Percentiles rank a stretch among this genome's conserved stretches.
These are phyloP conservation scores for Bolinopsis microptera DNA, from an alignment of 37 sponge, comb jelly and placozoan species.

Conservation along the genomic window DNA sequence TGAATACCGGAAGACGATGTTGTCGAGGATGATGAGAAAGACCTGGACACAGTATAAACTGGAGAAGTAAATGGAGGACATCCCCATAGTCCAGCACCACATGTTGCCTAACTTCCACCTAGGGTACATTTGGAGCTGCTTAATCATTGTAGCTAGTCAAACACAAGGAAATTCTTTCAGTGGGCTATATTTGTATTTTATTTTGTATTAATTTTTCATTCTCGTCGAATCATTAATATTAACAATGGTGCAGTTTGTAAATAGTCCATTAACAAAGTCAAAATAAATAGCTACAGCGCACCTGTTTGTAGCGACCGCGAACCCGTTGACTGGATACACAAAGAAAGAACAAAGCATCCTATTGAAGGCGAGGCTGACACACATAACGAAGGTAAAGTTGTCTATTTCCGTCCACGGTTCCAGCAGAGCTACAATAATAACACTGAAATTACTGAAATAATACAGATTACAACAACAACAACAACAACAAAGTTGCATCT, in stretches of 20 bases:
- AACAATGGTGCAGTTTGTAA: too few species aligned
- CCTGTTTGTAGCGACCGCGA: neutral
- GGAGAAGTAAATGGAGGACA: neutral
- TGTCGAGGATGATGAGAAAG: neutral
- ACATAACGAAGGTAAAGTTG: neutral
- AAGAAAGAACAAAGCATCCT: constrained; percentile 26
- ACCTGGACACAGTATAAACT: neutral
- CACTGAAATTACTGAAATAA: neutral
- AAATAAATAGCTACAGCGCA: too few species aligned
- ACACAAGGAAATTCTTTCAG: too few species aligned
- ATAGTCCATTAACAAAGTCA: too few species aligned
- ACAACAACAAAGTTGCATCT: too few species aligned
- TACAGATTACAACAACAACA: too few species aligned
- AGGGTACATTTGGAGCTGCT: too few species aligned
- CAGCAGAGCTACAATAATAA: neutral
- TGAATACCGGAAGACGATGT: neutral
- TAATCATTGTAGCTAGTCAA: too few species aligned
- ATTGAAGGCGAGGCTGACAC: neutral
- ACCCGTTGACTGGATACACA: constrained; percentile 7
- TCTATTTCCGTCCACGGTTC: constrained; percentile 15
- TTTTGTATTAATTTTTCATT: too few species aligned
- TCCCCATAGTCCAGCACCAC: neutral
- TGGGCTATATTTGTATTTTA: too few species aligned
- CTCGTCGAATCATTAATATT: too few species aligned
- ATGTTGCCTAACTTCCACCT: neutral